Evolutionary conservation across 2,797 vertebrate species (phyloP).

Genomic region (Myioborus miniatus): DNA sequence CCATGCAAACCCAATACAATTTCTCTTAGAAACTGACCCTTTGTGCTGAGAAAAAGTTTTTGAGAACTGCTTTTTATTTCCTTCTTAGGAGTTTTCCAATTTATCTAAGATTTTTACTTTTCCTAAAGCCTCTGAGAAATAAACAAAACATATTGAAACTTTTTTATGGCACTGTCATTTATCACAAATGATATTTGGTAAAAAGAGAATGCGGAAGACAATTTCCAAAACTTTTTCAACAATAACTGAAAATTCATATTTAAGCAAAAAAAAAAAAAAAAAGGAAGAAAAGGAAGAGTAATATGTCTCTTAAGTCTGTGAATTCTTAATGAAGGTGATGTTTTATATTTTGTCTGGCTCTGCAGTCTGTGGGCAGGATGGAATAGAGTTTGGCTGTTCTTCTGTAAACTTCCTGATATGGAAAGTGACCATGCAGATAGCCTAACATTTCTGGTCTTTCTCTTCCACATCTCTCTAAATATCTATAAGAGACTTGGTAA

Average conservation of each 20-base stretch:
- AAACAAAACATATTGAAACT: neutral
- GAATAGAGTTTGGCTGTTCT: neutral
- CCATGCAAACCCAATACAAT: neutral
- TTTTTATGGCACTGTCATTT: neutral
- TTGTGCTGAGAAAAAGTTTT: neutral
- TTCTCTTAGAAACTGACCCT: neutral
- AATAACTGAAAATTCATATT: neutral
- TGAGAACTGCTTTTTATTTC: neutral
- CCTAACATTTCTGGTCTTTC: neutral
- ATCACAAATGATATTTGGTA: neutral
- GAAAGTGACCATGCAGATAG: neutral
- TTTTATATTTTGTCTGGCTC: neutral
- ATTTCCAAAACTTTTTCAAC: neutral
- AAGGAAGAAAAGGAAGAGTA: neutral
- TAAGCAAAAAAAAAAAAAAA: neutral
- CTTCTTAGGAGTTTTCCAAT: neutral
- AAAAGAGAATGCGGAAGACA: neutral
- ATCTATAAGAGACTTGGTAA: neutral
- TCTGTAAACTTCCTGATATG: neutral
- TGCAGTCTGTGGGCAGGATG: neutral
- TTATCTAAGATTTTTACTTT: neutral
- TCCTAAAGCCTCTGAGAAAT: neutral
- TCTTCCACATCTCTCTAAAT: neutral
- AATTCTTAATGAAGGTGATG: neutral
- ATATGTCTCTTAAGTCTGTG: neutral